Conservation (phyloP, 2,113 vertebrate species). For the Oryctolagus cuniculus region mOryCun1.1 NC_091441.1:22682501-22683000, state of each 20-base stretch:
- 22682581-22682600: neutral
- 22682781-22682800: neutral
- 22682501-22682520: conserved; percentile 2
- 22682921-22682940: conserved; percentile 39
- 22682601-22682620: neutral
- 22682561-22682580: neutral
- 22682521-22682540: neutral
- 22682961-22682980: conserved; percentile 12
- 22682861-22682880: neutral
- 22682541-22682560: neutral
- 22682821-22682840: neutral
- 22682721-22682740: neutral
- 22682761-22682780: neutral
- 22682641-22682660: neutral
- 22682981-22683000: neutral
- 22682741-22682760: neutral
- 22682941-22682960: neutral
- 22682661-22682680: neutral
- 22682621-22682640: neutral
- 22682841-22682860: neutral
- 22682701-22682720: neutral
- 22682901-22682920: neutral
- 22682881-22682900: neutral
- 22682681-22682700: neutral
- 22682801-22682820: neutral